Base-by-base conservation (phyloP, 1,140 invertebrate species). In the Aphelenchoides avenae region DNA sequence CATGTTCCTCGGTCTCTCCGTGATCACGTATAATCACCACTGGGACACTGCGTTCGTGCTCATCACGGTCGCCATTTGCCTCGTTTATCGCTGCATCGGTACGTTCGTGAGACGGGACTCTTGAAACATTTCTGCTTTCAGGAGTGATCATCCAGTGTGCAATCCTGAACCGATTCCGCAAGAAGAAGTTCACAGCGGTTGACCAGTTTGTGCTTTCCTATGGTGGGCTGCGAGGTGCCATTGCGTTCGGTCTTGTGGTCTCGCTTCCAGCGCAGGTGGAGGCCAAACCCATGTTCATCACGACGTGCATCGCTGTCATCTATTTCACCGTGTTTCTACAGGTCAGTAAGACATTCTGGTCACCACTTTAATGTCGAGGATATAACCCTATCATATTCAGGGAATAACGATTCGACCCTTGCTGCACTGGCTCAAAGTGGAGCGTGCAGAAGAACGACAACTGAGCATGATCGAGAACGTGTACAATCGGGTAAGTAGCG, bases 1-100 rank as follows among this genome's bases (percentile, higher is more conserved):
- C 81, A 93, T 98, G 88, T 95, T 97, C 79, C 85, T 98, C 27
- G 89, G 94, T 0, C 89, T 96, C 11, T 89, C 91, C 18, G 95
- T 92, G 0, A 88, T 97, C 24, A 52, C 68, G 29, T 52, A 29
- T 37, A 22, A 67, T 20, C 63, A 68, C 20, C 36, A 66, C 11
- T 97, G 90, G 89, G 94, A 98, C 80, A 89, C 89, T 2, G 86
- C 85, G 83, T 98, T 99, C 80, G 87, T 96, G 39, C 64, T 91
- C 27, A 83, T 91, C 68, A 94, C 92, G 5, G 89, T 99, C 59
- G 71, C 91, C 34, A 91, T 95, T 81, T 97, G 93, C 80, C 87
- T 91, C 41, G 77, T 96, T 34, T 97, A 89, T 81, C 84, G 94
- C 76, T 86, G 87, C 62, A 82, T 96, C 71, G 71, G 64, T 57